Conservation (phyloP, 64 coral and sea anemone genomes). For the Montipora efflorescens region DNA sequence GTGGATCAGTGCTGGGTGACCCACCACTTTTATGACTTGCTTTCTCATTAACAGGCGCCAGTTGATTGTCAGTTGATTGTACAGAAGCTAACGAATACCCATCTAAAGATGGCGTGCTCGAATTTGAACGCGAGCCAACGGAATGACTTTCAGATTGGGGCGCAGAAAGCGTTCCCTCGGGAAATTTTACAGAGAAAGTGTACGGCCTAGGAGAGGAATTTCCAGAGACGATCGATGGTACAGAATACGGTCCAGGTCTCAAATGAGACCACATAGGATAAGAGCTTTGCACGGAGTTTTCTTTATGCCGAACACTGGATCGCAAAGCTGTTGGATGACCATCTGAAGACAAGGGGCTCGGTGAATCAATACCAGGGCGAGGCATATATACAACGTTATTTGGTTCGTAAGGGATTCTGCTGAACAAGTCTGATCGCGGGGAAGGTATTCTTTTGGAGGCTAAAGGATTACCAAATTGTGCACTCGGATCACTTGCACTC, state of each 20-base stretch:
- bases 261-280: constrained; percentile 65
- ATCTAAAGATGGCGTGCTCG: not conserved
- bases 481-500: not conserved
- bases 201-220: constrained; percentile 54
- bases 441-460: constrained; percentile 28
- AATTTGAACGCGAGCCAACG: not conserved
- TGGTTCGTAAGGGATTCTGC: constrained; percentile 15
- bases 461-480: not conserved
- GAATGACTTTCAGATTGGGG: not conserved
- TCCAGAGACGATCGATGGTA: not conserved
- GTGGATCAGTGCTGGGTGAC: not conserved
- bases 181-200: constrained; percentile 52
- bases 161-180: not conserved
- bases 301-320: not conserved
- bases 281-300: not conserved
- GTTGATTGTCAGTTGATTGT: not conserved
- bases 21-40: not conserved
- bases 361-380: not conserved
- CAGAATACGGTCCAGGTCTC: constrained; percentile 27
- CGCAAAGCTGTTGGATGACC: not conserved
- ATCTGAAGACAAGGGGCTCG: not conserved
- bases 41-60: not conserved
- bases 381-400: not conserved
- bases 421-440: constrained; percentile 38
- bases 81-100: not conserved